Evolutionary conservation across 2,113 vertebrate genomes (phyloP).

Genomic region (Chloropsis cyanopogon): DNA sequence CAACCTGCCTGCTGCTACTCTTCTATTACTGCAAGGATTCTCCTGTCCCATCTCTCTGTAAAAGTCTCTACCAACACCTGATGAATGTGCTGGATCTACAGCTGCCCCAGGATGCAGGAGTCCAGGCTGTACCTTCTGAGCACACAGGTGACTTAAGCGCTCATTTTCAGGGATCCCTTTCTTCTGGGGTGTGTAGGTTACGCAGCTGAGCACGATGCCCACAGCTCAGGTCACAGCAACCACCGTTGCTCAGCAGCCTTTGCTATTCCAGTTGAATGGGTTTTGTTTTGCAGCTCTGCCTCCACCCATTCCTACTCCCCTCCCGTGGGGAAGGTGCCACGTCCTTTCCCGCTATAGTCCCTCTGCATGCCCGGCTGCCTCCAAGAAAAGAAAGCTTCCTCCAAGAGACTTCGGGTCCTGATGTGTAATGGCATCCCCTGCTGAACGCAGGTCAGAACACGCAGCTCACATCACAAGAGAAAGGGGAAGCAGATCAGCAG

Average conservation of each 20-base stretch:
- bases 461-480: background rate
- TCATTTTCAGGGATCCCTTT: background rate
- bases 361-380: background rate
- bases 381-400: background rate
- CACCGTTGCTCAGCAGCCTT: background rate
- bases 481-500: background rate
- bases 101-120: background rate
- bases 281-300: background rate
- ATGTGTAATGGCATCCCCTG: background rate
- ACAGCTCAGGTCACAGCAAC: background rate
- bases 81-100: background rate
- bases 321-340: accelerated
- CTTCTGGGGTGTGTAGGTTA: background rate
- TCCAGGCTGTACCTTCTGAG: background rate
- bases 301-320: background rate
- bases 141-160: background rate
- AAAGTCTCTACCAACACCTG: background rate
- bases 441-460: background rate
- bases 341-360: background rate
- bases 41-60: background rate
- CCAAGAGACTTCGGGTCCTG: background rate
- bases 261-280: background rate
- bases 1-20: background rate
- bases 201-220: background rate
- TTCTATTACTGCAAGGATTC: background rate